Evolutionary conservation across 1,140 invertebrate species (phyloP), one percentile per base, ranked within the genome.

Genomic region (Drusus annulatus): DNA sequence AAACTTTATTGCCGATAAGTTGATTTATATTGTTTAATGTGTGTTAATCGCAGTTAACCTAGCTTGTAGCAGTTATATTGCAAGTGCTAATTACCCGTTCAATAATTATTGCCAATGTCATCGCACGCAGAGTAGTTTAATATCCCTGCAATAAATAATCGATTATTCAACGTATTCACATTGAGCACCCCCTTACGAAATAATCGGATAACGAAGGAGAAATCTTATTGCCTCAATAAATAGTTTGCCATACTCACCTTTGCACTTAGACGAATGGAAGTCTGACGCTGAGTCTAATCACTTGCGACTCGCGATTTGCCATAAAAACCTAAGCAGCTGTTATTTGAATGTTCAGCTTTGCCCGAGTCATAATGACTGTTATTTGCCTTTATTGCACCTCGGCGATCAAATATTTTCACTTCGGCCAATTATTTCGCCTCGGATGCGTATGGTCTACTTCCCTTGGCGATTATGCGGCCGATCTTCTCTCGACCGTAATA

Each of bases 201-300:
- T 36, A 65, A 65, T 65, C 36, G 62, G 62, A 65, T 28, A 65
- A 65, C 62, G n/a, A 3, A 65, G 62, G 62, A 65, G 62, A 65
- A 65, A 65, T 65, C 36, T 65, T 21, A 65, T 65, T 31, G 25
- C 62, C 62, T 28, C 28, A 65, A 65, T 36, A 65, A 65, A 65
- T 13, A 31, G 16, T 65, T n/a, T 13, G 62, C 8, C 16, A 7
- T 25, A 45, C 62, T 65, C 62, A 28, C 21, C 62, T 65, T 65
- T 28, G 21, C 62, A 45, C 36, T 45, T 45, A 45, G 36, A 45
- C 13, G 36, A 45, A 56, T 21, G n/a, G 54, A 56, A 19, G 54
- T 45, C 54, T 56, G 54, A 19, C 54, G 6, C 54, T 56, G 54
- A 56, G n/a, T 56, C 54, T 56, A 56, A 56, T 56, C 62, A 31